A percentile compares a stretch with the other conserved stretches of the same genome.
phyloP scores from a whole-genome alignment of 2,888 invertebrate genomes.

The Tetanocera ferruginea region DNA sequence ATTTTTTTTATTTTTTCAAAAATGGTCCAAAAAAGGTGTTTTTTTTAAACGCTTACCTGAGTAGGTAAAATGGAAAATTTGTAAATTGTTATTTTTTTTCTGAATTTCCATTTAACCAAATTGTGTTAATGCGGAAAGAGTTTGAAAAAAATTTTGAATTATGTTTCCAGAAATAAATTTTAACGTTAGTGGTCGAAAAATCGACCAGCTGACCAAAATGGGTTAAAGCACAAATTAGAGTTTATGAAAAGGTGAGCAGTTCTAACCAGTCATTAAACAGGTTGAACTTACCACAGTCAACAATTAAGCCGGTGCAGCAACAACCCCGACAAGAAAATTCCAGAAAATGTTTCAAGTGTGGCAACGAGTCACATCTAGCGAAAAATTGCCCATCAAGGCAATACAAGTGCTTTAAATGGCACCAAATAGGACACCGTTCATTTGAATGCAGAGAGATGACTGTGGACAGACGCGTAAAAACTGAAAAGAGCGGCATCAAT shows the following conservation, averaged over 20 bases:
- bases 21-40: no score
- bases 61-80: no score
- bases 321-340: not conserved
- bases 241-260: no score
- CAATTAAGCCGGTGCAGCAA: not conserved
- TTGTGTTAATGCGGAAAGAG: no score
- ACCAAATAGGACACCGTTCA: not conserved
- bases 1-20: no score
- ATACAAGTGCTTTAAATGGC: not conserved
- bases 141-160: no score
- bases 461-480: not conserved
- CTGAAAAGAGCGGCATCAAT: not conserved
- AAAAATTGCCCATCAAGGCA: constrained; percentile 1
- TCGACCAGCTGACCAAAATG: no score
- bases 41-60: no score
- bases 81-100: no score
- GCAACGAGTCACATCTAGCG: not conserved
- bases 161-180: not conserved
- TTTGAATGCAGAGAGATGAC: not conserved
- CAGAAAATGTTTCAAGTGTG: not conserved
- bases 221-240: no score
- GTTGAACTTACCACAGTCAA: not conserved
- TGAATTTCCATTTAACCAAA: no score
- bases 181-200: not conserved
- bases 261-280: no score